Conservation (phyloP, 2,888 invertebrate genomes). For the Cerceris ruficornis region DNA sequence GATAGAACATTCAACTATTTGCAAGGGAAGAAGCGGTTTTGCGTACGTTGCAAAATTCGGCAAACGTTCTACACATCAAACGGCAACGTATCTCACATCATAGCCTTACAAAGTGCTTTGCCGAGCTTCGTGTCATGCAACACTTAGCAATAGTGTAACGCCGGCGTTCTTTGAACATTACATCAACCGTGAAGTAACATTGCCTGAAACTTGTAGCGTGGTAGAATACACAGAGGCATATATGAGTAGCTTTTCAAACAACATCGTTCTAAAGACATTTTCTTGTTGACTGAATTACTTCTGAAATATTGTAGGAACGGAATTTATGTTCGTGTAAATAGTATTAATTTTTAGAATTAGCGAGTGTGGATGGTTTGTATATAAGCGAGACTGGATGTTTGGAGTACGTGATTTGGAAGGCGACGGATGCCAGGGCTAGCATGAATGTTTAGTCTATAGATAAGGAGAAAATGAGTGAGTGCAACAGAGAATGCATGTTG, state of each 20-base stretch:
- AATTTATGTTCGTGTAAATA: too few relatives aligned
- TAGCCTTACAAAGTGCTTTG: slow-evolving; percentile 27
- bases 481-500: too few relatives aligned
- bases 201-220: neutral
- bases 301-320: neutral
- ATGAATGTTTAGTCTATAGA: too few relatives aligned
- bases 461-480: too few relatives aligned
- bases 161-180: slow-evolving; percentile 23
- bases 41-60: neutral
- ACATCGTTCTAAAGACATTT: neutral
- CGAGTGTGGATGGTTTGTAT: too few relatives aligned
- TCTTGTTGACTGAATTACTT: neutral
- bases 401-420: too few relatives aligned
- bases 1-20: neutral
- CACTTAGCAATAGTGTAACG: slow-evolving; percentile 30
- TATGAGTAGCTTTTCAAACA: neutral
- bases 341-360: too few relatives aligned
- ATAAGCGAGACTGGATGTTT: too few relatives aligned
- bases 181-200: slow-evolving; percentile 19
- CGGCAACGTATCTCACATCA: slow-evolving; percentile 8
- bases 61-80: slow-evolving; percentile 36
- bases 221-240: neutral
- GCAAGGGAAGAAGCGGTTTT: neutral
- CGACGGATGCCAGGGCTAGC: too few relatives aligned
- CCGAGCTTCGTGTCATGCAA: slow-evolving; percentile 29